Conservation (phyloP, 2,888 invertebrate species). For the Chrysolina oricalcia region DNA sequence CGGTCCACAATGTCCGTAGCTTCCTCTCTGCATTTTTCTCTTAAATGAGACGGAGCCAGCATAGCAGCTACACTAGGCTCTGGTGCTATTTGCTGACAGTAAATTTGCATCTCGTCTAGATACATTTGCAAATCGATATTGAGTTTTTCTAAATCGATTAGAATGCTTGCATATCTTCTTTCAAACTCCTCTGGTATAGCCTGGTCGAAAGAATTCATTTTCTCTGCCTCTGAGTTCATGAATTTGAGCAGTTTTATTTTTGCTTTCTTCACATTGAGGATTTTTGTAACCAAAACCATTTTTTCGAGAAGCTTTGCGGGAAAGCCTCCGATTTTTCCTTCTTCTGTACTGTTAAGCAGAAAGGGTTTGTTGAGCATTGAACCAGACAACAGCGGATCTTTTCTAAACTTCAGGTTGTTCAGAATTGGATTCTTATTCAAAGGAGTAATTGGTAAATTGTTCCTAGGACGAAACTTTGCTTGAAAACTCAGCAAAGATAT, state of each 20-base stretch:
- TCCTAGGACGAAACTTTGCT: conserved; percentile 84
- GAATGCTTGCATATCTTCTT: conserved; percentile 88
- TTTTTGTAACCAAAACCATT: conserved; percentile 90
- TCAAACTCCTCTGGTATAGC: conserved; percentile 91
- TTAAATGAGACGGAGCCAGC: conserved; percentile 89
- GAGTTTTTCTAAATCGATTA: conserved; percentile 92
- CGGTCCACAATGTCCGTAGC: conserved; percentile 86
- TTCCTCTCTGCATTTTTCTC: conserved; percentile 90
- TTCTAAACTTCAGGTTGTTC: conserved; percentile 71
- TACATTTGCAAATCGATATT: conserved; percentile 91
- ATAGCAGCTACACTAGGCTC: conserved; percentile 90
- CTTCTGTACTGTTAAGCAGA: conserved; percentile 62
- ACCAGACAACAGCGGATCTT: conserved; percentile 82
- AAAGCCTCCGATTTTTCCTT: conserved; percentile 84
- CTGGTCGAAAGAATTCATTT: conserved; percentile 86
- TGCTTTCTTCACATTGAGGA: conserved; percentile 85
- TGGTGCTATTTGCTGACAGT: conserved; percentile 89
- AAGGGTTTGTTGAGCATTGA: conserved; percentile 66
- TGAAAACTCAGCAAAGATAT: conserved; percentile 89
- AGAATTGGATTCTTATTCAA: conserved; percentile 71
- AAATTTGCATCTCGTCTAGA: conserved; percentile 88
- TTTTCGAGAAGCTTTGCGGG: conserved; percentile 89
- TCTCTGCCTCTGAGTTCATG: conserved; percentile 94
- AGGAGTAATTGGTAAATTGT: conserved; percentile 70
- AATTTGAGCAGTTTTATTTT: conserved; percentile 87